Evolutionary conservation across 2,888 invertebrate species (phyloP).

Genomic region (Rhodophaea formosa): DNA sequence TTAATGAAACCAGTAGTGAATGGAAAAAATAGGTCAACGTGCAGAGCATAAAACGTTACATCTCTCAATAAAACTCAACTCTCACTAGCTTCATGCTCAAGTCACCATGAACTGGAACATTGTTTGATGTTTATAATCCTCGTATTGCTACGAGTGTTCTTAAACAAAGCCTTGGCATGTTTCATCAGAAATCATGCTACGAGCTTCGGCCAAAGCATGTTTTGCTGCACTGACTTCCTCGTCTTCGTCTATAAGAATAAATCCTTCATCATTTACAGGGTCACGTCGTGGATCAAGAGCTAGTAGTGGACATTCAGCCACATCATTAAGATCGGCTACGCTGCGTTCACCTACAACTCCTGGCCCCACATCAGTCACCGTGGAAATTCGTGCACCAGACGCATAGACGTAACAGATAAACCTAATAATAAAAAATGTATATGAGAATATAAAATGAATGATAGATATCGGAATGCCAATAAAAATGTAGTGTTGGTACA

Average conservation of each 20-base stretch:
- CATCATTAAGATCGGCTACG: constrained; percentile 85
- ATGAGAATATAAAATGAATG: constrained; percentile 15
- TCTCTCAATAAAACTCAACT: background rate
- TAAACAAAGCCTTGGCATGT: constrained; percentile 4
- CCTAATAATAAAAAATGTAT: background rate
- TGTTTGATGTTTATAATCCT: background rate
- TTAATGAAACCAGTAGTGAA: no score
- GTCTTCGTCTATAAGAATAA: background rate
- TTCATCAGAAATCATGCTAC: constrained; percentile 23
- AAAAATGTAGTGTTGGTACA: constrained; percentile 21
- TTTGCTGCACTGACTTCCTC: background rate
- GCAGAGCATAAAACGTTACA: background rate
- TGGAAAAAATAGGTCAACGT: no score
- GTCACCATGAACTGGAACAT: background rate
- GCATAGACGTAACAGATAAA: constrained; percentile 51
- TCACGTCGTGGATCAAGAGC: constrained; percentile 87
- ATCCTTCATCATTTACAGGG: constrained; percentile 47
- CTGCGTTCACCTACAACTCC: constrained; percentile 66
- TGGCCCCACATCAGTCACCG: constrained; percentile 83
- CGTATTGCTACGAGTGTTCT: background rate
- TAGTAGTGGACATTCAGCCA: constrained; percentile 89
- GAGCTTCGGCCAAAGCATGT: constrained; percentile 30
- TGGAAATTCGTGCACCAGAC: constrained; percentile 87
- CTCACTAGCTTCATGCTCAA: background rate
- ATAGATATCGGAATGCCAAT: constrained; percentile 20